phyloP scores from a whole-genome alignment of 2,113 vertebrate genomes.

The Sterna hirundo region DNA sequence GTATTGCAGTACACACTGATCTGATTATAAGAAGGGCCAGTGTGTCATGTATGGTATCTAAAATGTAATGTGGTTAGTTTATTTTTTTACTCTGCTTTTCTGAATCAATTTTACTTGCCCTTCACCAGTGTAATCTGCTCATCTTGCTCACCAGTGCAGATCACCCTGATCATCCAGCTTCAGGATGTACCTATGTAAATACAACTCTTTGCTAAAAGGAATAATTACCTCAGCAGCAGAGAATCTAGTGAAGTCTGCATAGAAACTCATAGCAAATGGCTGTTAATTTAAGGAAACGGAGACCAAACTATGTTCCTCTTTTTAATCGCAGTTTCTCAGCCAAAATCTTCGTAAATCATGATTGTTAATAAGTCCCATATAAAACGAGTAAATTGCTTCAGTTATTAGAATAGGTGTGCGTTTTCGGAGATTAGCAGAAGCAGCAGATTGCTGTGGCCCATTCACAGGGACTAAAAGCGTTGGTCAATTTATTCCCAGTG shows the following conservation, averaged over 20 bases:
- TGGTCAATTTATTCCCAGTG: not conserved
- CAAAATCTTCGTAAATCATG: not conserved
- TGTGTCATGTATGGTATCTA: not conserved
- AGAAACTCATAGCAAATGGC: not conserved
- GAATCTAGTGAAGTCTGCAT: not conserved
- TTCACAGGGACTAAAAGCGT: not conserved
- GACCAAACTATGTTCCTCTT: not conserved
- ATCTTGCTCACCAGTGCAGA: not conserved
- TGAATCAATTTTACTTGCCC: not conserved
- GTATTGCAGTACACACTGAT: not conserved
- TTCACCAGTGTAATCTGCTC: not conserved
- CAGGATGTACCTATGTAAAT: not conserved
- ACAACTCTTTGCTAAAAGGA: not conserved
- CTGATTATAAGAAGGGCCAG: not conserved
- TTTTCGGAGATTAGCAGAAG: not conserved
- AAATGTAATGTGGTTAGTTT: not conserved
- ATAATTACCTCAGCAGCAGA: not conserved
- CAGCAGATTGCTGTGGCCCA: not conserved
- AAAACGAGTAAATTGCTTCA: not conserved
- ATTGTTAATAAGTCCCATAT: not conserved
- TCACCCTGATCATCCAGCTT: not conserved
- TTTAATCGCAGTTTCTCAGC: not conserved
- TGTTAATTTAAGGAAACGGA: not conserved
- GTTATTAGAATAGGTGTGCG: not conserved
- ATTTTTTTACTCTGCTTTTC: not conserved